phyloP scores from a whole-genome alignment of 1,140 invertebrate genomes.

The Leptopilina boulardi region DNA sequence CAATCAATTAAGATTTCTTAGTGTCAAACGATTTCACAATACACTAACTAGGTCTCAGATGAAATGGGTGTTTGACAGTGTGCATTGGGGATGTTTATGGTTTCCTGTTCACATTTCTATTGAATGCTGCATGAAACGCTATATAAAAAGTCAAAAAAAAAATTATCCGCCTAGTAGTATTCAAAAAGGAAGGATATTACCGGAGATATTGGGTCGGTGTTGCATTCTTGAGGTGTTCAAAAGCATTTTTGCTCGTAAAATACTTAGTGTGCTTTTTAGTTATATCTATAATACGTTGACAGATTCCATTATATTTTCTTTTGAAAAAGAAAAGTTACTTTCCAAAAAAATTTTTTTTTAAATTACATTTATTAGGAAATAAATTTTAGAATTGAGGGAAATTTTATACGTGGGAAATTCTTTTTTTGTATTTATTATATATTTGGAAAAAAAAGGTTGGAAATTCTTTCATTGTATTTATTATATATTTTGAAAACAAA shows the following conservation, averaged over 20 bases:
- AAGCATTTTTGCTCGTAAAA: slow-evolving; percentile 28
- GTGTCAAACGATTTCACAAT: slow-evolving; percentile 5
- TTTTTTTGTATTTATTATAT: too few species aligned
- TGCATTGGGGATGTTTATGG: slow-evolving; percentile 17
- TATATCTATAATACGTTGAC: slow-evolving; percentile 8
- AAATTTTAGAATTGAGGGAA: too few species aligned
- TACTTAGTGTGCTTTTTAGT: slow-evolving; percentile 2
- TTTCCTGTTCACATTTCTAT: slow-evolving; percentile 27
- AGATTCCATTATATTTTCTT: not conserved
- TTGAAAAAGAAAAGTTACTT: too few species aligned
- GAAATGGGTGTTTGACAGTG: not conserved
- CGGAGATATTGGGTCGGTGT: slow-evolving; percentile 4
- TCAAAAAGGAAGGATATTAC: slow-evolving; percentile 28
- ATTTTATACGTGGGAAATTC: too few species aligned
- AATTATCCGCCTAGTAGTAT: not conserved
- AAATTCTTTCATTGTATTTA: too few species aligned
- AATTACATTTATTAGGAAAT: too few species aligned
- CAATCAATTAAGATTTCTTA: slow-evolving; percentile 17
- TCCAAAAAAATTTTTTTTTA: too few species aligned
- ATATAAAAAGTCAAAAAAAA: slow-evolving; percentile 26
- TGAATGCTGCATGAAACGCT: not conserved
- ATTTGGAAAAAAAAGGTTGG: too few species aligned
- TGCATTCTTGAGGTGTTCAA: not conserved
- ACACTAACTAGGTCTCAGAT: not conserved
- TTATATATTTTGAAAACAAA: too few species aligned